Evolutionary conservation across 2,113 vertebrate species (phyloP).

Genomic region (Dicrurus megarhynchus): DNA sequence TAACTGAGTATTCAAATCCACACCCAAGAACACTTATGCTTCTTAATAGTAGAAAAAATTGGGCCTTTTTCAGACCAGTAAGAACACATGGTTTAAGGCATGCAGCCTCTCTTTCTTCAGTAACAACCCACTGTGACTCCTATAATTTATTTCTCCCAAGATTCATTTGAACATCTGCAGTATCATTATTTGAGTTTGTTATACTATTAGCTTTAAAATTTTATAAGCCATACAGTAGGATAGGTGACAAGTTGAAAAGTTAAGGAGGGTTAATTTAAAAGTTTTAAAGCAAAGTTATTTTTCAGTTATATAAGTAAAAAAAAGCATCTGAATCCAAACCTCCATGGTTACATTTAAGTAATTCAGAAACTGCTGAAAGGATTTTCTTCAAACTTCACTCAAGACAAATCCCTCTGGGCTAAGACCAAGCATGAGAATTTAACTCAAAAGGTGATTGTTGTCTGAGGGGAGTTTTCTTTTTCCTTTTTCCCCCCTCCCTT

Average conservation of each 20-base stretch:
- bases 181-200: slow-evolving; percentile 67
- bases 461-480: slow-evolving; percentile 30
- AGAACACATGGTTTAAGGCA: slow-evolving; percentile 42
- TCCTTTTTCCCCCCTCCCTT: rapidly evolving
- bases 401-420: slow-evolving; percentile 50
- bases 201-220: slow-evolving; percentile 71
- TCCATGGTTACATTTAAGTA: slow-evolving; percentile 58
- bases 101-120: background rate
- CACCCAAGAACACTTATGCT: background rate
- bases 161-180: slow-evolving; percentile 64
- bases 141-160: slow-evolving; percentile 65
- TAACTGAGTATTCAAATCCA: slow-evolving; percentile 16
- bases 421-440: slow-evolving; percentile 59
- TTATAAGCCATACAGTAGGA: slow-evolving; percentile 64
- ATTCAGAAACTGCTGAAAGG: slow-evolving; percentile 57
- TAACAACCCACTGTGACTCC: slow-evolving; percentile 13
- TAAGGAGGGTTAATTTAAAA: slow-evolving; percentile 65
- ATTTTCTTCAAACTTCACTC: slow-evolving; percentile 48
- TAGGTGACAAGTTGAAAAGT: slow-evolving; percentile 69
- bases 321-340: slow-evolving; percentile 57
- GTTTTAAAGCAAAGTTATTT: slow-evolving; percentile 70
- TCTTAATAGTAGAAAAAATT: slow-evolving; percentile 29
- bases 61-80: slow-evolving; percentile 37
- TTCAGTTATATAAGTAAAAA: slow-evolving; percentile 57
- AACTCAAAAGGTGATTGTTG: slow-evolving; percentile 57